Evolutionary conservation across 2,888 invertebrate genomes (phyloP).

Genomic region (Sphaerophoria rueppellii): DNA sequence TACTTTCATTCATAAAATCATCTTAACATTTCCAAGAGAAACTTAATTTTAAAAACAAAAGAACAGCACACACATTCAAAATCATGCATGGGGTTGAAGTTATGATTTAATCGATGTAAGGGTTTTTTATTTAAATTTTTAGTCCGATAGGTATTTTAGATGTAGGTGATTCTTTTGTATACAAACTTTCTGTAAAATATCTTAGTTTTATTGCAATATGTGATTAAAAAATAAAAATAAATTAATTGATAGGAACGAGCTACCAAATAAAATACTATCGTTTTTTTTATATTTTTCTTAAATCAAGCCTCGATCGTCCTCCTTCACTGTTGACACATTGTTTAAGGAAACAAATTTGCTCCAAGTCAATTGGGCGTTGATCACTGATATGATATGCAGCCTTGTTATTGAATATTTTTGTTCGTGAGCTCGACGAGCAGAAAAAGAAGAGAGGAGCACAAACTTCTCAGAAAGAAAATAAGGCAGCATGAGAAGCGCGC

Average conservation of each 20-base stretch:
- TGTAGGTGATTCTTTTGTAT: constrained; percentile 63
- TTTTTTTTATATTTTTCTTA: background rate
- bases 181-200: constrained; percentile 53
- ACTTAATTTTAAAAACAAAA: constrained; percentile 5
- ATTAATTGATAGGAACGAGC: constrained; percentile 47
- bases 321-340: background rate
- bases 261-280: constrained; percentile 35
- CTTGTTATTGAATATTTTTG: no score
- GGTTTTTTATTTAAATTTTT: constrained; percentile 66
- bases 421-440: no score
- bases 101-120: constrained; percentile 45
- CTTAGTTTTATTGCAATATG: constrained; percentile 67
- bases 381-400: no score
- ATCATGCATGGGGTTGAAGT: constrained; percentile 31
- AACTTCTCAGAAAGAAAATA: no score
- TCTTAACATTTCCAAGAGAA: constrained; percentile 2
- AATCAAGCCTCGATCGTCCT: no score
- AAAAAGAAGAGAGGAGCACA: no score
- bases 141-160: constrained; percentile 50
- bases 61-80: constrained; percentile 25
- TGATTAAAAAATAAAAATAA: constrained; percentile 67
- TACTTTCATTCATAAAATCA: constrained; percentile 24
- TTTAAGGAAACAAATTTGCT: background rate
- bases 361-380: no score
- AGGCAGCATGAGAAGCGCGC: no score